Conservation (phyloP, 2,113 vertebrate species). For the Rhinoderma darwinii region DNA sequence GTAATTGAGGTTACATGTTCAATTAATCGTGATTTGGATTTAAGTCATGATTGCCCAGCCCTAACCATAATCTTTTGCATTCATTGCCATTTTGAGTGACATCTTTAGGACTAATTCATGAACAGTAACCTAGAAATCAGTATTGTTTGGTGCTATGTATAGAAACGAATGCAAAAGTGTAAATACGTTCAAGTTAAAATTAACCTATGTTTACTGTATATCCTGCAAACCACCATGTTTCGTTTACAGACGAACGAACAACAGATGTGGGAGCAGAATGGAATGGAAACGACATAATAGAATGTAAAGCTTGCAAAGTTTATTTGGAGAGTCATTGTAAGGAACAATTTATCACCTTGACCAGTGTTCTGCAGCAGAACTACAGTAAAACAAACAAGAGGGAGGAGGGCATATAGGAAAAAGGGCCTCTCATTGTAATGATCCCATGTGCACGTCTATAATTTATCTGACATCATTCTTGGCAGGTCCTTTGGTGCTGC, state of each 20-base stretch:
- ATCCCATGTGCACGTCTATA: conserved; percentile 15
- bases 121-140: too few species aligned
- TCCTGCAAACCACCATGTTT: background rate
- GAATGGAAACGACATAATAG: background rate
- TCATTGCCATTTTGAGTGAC: too few species aligned
- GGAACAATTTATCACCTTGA: background rate
- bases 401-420: background rate
- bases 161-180: background rate
- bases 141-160: background rate
- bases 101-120: too few species aligned
- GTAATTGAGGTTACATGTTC: too few species aligned
- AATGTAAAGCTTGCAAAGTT: background rate
- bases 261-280: background rate
- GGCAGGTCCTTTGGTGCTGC: conserved; percentile 35
- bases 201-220: background rate
- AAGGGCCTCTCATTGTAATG: background rate
- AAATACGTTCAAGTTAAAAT: background rate
- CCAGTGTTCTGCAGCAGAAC: background rate
- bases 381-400: conserved; percentile 10
- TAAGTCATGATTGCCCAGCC: too few species aligned
- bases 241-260: background rate
- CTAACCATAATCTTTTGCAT: too few species aligned
- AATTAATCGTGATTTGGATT: too few species aligned
- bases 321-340: background rate
- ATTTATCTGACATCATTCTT: conserved; percentile 40